Evolutionary conservation across 2,888 invertebrate genomes (phyloP).

Genomic region (Dryobotodes eremita): DNA sequence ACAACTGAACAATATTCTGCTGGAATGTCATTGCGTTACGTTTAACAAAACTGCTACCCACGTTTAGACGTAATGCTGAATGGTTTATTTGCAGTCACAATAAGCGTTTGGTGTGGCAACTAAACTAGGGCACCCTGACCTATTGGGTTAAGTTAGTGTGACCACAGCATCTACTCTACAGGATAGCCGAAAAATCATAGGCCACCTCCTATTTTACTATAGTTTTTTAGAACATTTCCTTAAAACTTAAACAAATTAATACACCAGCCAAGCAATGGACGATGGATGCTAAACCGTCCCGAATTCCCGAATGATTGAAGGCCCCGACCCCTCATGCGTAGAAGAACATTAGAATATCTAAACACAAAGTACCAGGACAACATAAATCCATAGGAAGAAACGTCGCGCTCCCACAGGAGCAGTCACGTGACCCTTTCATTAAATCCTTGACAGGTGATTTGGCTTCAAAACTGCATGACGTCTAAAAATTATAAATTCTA

Average conservation of each 20-base stretch:
- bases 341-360: conserved; percentile 56
- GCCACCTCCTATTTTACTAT: not conserved
- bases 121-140: too few species aligned
- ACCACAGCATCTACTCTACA: not conserved
- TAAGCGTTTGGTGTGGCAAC: too few species aligned
- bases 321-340: not conserved
- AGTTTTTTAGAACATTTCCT: not conserved
- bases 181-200: not conserved
- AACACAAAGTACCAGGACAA: conserved; percentile 55
- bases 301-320: not conserved
- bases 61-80: too few species aligned
- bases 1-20: too few species aligned
- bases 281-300: not conserved
- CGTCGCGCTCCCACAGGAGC: conserved; percentile 56
- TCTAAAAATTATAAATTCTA: conserved; percentile 49
- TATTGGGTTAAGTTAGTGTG: too few species aligned
- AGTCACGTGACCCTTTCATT: conserved; percentile 76
- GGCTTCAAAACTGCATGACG: conserved; percentile 73
- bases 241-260: not conserved
- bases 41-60: too few species aligned
- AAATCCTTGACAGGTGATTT: conserved; percentile 81
- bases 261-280: not conserved
- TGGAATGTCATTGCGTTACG: too few species aligned
- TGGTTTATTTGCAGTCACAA: too few species aligned
- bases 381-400: conserved; percentile 42